phyloP scores from a whole-genome alignment of 2,797 vertebrate species.

The Amblyraja radiata region DNA sequence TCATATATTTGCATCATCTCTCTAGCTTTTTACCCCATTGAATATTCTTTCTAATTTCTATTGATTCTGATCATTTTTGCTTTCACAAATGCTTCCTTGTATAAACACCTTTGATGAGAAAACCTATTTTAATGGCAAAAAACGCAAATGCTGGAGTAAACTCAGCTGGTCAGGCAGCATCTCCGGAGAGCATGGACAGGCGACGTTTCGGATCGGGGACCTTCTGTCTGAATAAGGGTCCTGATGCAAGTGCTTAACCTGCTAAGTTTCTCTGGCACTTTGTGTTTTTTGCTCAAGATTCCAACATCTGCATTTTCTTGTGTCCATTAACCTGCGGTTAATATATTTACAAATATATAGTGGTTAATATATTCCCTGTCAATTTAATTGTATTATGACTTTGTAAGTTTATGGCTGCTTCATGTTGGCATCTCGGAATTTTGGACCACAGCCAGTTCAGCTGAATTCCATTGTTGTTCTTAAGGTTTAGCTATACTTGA shows the following conservation, averaged over 20 bases:
- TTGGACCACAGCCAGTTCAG: neutral
- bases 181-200: no score
- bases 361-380: neutral
- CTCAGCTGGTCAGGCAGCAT: no score
- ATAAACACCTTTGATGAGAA: no score
- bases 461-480: neutral
- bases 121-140: no score
- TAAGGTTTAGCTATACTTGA: no score
- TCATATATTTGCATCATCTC: conserved; percentile 21
- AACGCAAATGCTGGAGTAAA: no score
- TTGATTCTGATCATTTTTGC: neutral
- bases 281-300: no score
- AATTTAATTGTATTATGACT: neutral
- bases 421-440: neutral
- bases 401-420: neutral
- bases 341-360: neutral
- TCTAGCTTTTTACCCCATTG: conserved; percentile 23
- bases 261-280: no score
- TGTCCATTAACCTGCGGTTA: neutral
- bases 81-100: neutral
- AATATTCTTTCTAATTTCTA: neutral
- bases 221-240: no score
- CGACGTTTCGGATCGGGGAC: no score
- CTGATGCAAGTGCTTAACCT: no score
- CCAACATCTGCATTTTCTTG: neutral